Base-by-base conservation (phyloP, 2,797 vertebrate species). In the Pseudochirops corinnae region DNA sequence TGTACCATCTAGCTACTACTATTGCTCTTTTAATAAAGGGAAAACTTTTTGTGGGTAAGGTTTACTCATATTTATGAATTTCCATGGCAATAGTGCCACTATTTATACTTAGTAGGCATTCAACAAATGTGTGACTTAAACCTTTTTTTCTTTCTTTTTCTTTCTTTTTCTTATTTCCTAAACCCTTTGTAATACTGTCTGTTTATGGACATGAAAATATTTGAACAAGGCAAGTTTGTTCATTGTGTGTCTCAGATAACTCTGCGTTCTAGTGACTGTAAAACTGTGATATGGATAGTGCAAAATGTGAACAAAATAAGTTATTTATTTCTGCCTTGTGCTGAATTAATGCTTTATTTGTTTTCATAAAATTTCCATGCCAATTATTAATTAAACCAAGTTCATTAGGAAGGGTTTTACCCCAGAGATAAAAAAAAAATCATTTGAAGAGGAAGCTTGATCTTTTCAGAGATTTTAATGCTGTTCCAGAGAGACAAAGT, bases 81-180 rank as follows among this genome's bases (percentile, higher is more conserved):
- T 16, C 13, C 57, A 31, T 24, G 29, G 18, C 24, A 7, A 9
- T 57, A 87, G 7, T 12, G 90, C 0, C 62, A 46, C 16, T 90
- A 11, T 0, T 92, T 12, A 55, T 14, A 29, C 0, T 0, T 57
- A 13, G 55, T 91, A 52, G 62, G 9, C 53, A 21, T 12, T 9
- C 18, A 33, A 31, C 7, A 56, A 14, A 92, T 18, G 0, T 21
- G 74, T 87, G 1, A 74, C n/a, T 29, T 58, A 82, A 58, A 14
- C 46, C 46, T 11, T 1, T 31, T 60, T 21, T 16, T 94, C 52
- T 92, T 92, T 93, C 94, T 31, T 60, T 21, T 16, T 94, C 52
- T 92, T 92, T 93, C 94, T n/a, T 91, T 56, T 92, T 24, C 93
- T 58, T 92, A 94, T 92, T 95, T 91, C 58, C 18, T 31, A 55